A percentile compares a stretch with the other conserved stretches of the same genome.
These are phyloP conservation scores for Rhinoderma darwinii DNA, from an alignment of 2,113 vertebrate species.

Conservation along the genomic window DNA sequence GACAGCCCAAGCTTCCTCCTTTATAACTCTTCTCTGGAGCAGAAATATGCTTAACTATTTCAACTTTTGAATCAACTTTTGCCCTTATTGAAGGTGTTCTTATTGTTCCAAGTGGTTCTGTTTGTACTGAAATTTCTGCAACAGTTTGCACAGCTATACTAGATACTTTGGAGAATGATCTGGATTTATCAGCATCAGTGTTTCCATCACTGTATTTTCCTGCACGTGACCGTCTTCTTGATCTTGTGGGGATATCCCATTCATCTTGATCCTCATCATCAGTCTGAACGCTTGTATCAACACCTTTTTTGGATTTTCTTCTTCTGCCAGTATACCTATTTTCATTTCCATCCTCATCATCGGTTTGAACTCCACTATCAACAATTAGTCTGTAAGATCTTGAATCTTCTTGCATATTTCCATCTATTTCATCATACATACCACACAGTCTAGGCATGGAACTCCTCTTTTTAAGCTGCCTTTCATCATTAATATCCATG, in stretches of 20 bases:
- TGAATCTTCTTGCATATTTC: conserved; percentile 70
- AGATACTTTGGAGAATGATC: conserved; percentile 86
- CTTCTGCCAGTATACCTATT: conserved; percentile 82
- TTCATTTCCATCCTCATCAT: conserved; percentile 92
- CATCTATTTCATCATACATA: conserved; percentile 79
- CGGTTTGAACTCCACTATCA: conserved; percentile 95
- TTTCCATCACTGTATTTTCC: conserved; percentile 82
- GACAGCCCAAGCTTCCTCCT: conserved; percentile 92
- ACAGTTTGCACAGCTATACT: conserved; percentile 97
- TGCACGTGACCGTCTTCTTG: conserved; percentile 83
- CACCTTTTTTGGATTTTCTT: conserved; percentile 84
- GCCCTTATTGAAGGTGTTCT: conserved; percentile 85
- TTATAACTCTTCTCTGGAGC: conserved; percentile 91
- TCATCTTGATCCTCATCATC: conserved; percentile 98
- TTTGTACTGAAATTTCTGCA: conserved; percentile 97
- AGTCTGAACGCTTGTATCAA: conserved; percentile 91
- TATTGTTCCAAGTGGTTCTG: conserved; percentile 91
- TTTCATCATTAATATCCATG: conserved; percentile 78
- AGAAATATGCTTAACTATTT: conserved; percentile 95
- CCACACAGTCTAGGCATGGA: conserved; percentile 75
- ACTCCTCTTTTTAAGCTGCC: conserved; percentile 78
- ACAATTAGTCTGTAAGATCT: conserved; percentile 84
- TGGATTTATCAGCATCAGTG: conserved; percentile 76
- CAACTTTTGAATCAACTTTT: conserved; percentile 88
- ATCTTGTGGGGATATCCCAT: conserved; percentile 88